Evolutionary conservation across 2,888 invertebrate genomes (phyloP), one percentile per base, ranked within the genome.

Genomic region (Xanthorhoe spadicearia): DNA sequence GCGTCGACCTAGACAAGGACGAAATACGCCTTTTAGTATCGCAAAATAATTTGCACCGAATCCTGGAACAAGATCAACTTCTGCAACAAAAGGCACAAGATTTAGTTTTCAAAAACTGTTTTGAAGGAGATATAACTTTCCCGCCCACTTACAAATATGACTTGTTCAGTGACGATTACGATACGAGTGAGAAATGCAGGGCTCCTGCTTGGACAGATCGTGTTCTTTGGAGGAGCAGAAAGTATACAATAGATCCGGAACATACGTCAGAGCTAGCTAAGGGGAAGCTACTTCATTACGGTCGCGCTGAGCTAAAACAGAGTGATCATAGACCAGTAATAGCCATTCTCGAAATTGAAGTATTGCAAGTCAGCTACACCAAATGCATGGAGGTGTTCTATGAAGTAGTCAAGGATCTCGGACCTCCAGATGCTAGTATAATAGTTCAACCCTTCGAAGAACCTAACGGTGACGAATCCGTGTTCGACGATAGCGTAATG

Each of bases 131-230:
- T 60, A 96, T 99, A 38, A 95, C 94, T 52, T 99, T 99, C 86
- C 95, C 97, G 13, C 99, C 99, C 0, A 99, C 99, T 0, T 99
- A 99, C 88, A 99, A 99, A 85, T 99, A 99, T 85, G 99, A 99
- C 92, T 93, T 99, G 63, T 99, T 99, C 86, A 99, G 98, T 79
- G 98, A 99, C 85, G 99, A 99, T 89, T 99, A 99, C 85, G 99
- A 99, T 86, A 99, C 99, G 0, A 99, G 99, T 83, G 99, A 99
- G 85, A 99, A 99, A 89, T 96, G 96, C 83, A 95, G 99, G 66
- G 97, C 98, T 0, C 99, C 99, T 0, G 99, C 99, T 4, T 99
- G 99, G 99, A 99, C 99, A 0, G 99, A 99, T 89, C 94, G 99
- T 69, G 95, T 99, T n/a, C 92, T 99, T 65, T 99, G 99, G 98